phyloP scores from a whole-genome alignment of 2,797 vertebrate genomes.

The Ispidina lecontei region DNA sequence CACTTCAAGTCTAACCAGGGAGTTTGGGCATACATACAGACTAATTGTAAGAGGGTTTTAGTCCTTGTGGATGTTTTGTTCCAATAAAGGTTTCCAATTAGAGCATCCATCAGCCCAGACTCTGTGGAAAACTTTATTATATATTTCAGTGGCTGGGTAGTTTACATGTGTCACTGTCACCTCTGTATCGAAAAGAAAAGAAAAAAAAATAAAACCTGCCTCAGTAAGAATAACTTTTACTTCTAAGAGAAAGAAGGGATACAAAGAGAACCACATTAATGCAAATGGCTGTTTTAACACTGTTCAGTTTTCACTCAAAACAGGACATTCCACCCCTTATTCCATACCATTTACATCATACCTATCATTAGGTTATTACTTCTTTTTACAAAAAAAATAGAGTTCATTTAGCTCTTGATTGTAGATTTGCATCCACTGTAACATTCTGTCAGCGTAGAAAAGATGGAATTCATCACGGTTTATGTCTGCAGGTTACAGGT shows the following conservation, averaged over 20 bases:
- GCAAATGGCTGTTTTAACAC: constrained; percentile 67
- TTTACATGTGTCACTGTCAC: neutral
- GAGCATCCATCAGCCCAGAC: neutral
- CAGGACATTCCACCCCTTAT: too few relatives aligned
- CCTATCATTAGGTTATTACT: too few relatives aligned
- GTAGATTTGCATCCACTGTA: too few relatives aligned
- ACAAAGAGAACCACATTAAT: constrained; percentile 47
- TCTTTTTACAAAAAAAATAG: too few relatives aligned
- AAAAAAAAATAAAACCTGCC: neutral
- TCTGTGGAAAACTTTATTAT: constrained; percentile 18
- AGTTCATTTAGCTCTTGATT: too few relatives aligned
- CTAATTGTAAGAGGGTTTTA: neutral
- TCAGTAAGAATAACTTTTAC: constrained; percentile 50
- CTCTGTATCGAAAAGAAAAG: neutral
- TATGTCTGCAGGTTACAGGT: too few relatives aligned
- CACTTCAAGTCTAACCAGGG: neutral
- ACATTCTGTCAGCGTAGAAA: too few relatives aligned
- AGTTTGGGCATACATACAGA: neutral
- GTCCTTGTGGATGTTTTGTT: neutral
- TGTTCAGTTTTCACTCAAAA: too few relatives aligned
- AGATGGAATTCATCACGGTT: too few relatives aligned
- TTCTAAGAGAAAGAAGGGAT: constrained; percentile 30
- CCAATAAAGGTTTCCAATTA: constrained; percentile 38
- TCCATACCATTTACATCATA: too few relatives aligned
- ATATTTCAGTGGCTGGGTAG: neutral